Evolutionary conservation across 2,888 invertebrate genomes (phyloP), one percentile per base, ranked within the genome.

Genomic region (Cataglyphis altisquamis): DNA sequence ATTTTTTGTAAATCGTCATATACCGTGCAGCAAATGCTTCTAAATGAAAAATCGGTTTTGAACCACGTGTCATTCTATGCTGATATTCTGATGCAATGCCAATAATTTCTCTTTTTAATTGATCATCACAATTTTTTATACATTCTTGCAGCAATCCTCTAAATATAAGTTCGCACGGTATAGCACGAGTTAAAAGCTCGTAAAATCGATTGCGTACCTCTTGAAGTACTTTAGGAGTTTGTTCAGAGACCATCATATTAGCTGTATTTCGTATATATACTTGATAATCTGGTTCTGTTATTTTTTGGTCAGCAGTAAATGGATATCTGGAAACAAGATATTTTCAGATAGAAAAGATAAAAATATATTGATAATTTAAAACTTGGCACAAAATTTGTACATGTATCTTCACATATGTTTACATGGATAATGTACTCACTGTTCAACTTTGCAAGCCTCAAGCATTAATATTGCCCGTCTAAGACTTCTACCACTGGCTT

Each of bases 11-110:
- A 89, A 98, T 97, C 52, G 97, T 96, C 99, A 99, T 99, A 94
- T 99, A 99, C 91, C 98, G 97, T 0, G 98, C 98, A 68, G 99
- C 97, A 95, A 99, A 99, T 3, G 99, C 99, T 95, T 99, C 99
- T 75, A 99, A 95, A 94, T 99, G 99, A 93, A 98, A 99, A 91
- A 99, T 99, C 32, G 98, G 97, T 95, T 99, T 99, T 91, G 97
- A 98, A 25, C 99, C 99, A 80, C 97, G 96, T 91, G 97, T 97
- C 96, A 99, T 97, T 90, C 98, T 96, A 94, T 99, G 98, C 94
- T 99, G 99, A 95, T 98, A 99, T 84, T 96, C 96, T 0, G 99
- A 98, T 12, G 99, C 99, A 92, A 97, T 96, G 87, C 97, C 97
- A 0, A 98, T 97, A 5, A 99, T 97, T 95, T 98, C 97, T 10